Percentiles rank a stretch among this genome's conserved stretches.
Conservation (phyloP, 2,888 invertebrate species). For the Chydorus sphaericus region DNA sequence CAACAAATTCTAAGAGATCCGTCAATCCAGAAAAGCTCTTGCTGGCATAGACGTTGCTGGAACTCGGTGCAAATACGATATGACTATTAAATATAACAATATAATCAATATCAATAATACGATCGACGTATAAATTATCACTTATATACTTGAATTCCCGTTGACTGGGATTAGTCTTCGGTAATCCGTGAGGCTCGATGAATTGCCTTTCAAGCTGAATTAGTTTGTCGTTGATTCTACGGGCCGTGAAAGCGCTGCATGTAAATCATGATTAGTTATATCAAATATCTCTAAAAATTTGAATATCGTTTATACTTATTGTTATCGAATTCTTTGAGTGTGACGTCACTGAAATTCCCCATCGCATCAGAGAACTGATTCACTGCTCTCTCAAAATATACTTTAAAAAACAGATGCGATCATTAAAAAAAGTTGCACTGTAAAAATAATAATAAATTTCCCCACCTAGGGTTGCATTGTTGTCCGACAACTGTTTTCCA, state of each 20-base stretch:
- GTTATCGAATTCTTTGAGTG: neutral
- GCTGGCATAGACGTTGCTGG: conserved; percentile 19
- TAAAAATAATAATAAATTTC: conserved; percentile 13
- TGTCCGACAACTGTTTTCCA: neutral
- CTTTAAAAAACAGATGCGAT: too few species aligned
- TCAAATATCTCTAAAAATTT: neutral
- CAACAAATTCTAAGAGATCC: conserved; percentile 17
- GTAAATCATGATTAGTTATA: neutral
- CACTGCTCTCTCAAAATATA: neutral
- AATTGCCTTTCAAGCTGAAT: conserved; percentile 29
- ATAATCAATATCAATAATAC: too few species aligned
- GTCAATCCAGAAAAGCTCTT: conserved; percentile 20
- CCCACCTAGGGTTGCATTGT: conserved; percentile 15
- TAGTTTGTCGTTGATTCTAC: conserved; percentile 26
- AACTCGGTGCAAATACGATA: conserved; percentile 21
- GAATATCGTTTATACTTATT: neutral
- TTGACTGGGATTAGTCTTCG: too few species aligned
- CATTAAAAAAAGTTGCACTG: too few species aligned
- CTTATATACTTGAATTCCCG: conserved; percentile 9
- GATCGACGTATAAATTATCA: neutral
- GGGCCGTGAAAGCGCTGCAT: conserved; percentile 21
- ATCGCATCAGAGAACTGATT: neutral
- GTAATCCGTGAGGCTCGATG: conserved; percentile 28
- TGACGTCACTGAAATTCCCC: neutral
- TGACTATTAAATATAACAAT: too few species aligned